These are phyloP conservation scores for Saccopteryx bilineata DNA, from an alignment of 2,113 vertebrate genomes.

Conservation along the genomic window DNA sequence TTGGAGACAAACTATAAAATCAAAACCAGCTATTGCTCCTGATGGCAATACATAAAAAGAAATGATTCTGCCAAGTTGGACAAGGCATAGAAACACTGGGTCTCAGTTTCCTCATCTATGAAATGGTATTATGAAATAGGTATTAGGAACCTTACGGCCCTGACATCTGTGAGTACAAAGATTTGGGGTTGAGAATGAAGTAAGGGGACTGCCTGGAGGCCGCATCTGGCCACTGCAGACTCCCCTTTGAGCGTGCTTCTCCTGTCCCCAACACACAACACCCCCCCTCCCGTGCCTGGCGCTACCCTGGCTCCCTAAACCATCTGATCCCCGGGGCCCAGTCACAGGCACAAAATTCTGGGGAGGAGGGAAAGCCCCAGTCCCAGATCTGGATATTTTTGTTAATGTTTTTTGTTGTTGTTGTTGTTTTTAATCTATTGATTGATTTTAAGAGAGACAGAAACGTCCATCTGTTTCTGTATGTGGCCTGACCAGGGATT, in stretches of 20 bases:
- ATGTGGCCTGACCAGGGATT: no score
- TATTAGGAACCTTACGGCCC: neutral
- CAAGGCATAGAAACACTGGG: neutral
- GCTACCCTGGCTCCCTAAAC: neutral
- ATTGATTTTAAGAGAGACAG: no score
- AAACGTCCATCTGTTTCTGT: no score
- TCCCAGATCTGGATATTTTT: no score
- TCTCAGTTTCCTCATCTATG: slow-evolving; percentile 10
- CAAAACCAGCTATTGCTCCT: neutral
- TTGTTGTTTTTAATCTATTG: no score
- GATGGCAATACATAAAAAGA: neutral
- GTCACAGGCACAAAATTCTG: neutral
- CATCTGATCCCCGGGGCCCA: neutral
- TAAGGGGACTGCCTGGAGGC: neutral
- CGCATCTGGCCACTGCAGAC: neutral
- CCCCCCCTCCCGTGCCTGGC: neutral
- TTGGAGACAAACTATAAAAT: neutral
- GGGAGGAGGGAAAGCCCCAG: neutral
- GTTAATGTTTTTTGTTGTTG: no score
- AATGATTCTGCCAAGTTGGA: neutral
- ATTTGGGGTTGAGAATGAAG: neutral
- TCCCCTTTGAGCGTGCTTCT: neutral
- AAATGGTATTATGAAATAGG: neutral
- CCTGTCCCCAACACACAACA: neutral
- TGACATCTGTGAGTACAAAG: neutral